Base-by-base conservation (phyloP, 2,113 vertebrate species). In the Chrysemys picta region DNA sequence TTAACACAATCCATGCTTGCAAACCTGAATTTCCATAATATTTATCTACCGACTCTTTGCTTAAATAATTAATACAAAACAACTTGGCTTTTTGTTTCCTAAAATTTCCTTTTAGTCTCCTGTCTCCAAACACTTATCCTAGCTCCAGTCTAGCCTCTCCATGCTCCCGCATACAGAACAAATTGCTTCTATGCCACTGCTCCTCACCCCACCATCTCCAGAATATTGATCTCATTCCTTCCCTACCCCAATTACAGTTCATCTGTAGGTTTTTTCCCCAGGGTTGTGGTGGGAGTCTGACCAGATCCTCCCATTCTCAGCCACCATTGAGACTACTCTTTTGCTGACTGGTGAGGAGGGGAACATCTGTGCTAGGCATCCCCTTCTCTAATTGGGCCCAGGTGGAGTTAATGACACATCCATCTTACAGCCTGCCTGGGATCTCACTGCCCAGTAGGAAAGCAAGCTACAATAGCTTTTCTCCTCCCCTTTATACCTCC, bases 401-500 rank as follows among this genome's bases (percentile, higher is more conserved):
- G 10, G 38, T 76, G 42, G 75, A 78, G 42, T 78, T 24, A 78
- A 19, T 47, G 38, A 29, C 5, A 47, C 10, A 25, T 22, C 22
- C 22, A 45, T 76, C 72, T 45, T n/a, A 45, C 38, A 78, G 75
- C 42, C 42, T 16, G 42, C 24, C 24, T 0, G 0, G 1, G 17
- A 8, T 8, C 29, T 25, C 16, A 35, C 54, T 50, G 59, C 27
- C 54, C 5, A 0, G 27, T 16, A 72, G 81, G 35, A 4, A 7
- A 52, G n/a, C 62, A 49, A 38, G 35, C 1, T 76, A 12, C 1
- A 35, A 35, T 27, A 1, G 4, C 4, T 50, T 27, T 50, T 80
- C 29, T 50, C 47, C 10, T 80, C 53, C 52, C 16, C 19, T 3
- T 17, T 57, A 31, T 1, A 35, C 5, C 22, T 21, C 14, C 88